Base-by-base conservation (phyloP, 2,888 invertebrate species). In the Noctuana brunneofusca region DNA sequence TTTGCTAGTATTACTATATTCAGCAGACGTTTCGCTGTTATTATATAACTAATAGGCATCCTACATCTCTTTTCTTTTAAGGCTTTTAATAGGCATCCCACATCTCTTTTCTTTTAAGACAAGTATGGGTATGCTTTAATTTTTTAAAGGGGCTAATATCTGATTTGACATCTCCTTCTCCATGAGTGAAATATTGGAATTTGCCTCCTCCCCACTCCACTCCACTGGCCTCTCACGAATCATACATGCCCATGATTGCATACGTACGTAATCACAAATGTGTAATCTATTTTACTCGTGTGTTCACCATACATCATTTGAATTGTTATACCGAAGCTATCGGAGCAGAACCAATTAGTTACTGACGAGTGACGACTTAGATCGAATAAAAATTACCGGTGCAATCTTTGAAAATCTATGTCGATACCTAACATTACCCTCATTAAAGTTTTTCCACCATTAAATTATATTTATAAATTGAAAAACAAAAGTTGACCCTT, bases 281-380 rank as follows among this genome's bases (percentile, higher is more conserved):
- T 35, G 49, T 49, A 22, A 32, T 57, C 14, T 49, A 24, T 57
- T 57, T 8, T 30, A 48, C 18, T 32, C 48, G 22, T 27, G 24
- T 38, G 9, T 58, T 16, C 49, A 22, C 57, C 32, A 35, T 35
- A 57, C 30, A 35, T 50, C 58, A 56, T n/a, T 50, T 50, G 16
- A 49, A 57, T 57, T 49, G 48, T 48, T 57, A 57, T 49, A 24
- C 32, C 22, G 14, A 18, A 57, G 22, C 24, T 38, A 58, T 58
- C 58, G 49, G 35, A 58, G 50, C 50, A 35, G 22, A 58, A 50
- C 49, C 49, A 38, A 50, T 38, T 16, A 38, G 20, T 49, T 50
- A 16, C 24, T 38, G 24, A 14, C 50, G 20, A 16, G 16, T 38
- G 24, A 14, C 50, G 20, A 50, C 48, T 27, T 30, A 32, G 30